phyloP scores from a whole-genome alignment of 2,113 vertebrate species.

The Myanophis thanlyinensis region DNA sequence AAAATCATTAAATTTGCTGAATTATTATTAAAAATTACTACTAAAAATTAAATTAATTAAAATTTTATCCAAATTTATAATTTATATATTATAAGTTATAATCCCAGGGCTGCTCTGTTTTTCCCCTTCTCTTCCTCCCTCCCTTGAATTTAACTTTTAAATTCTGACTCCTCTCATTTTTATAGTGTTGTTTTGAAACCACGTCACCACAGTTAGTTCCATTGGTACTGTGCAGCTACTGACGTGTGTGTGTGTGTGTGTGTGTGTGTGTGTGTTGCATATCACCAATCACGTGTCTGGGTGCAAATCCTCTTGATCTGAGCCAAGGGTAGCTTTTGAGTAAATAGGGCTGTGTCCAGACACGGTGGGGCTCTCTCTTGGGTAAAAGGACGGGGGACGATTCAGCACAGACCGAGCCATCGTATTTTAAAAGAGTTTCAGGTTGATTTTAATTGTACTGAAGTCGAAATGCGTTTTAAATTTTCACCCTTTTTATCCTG shows the following conservation, averaged over 20 bases:
- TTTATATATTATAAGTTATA: too few species aligned
- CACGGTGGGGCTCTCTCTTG: background rate
- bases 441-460: background rate
- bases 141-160: background rate
- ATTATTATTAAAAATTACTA: too few species aligned
- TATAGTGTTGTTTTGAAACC: background rate
- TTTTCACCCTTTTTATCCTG: background rate
- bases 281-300: background rate
- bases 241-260: too few species aligned
- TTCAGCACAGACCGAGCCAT: background rate
- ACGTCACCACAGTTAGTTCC: background rate
- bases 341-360: background rate
- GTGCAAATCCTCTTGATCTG: background rate
- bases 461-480: background rate
- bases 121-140: fast-evolving
- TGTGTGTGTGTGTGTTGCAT: too few species aligned
- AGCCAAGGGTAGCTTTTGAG: background rate
- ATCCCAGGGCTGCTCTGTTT: background rate
- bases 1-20: too few species aligned
- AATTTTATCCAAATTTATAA: too few species aligned
- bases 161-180: background rate
- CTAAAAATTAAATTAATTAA: too few species aligned
- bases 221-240: background rate
- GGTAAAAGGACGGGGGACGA: background rate
- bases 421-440: background rate